Evolutionary conservation across 2,113 vertebrate genomes (phyloP), one percentile per base, ranked within the genome.

Genomic region (Neotragus moschatus): DNA sequence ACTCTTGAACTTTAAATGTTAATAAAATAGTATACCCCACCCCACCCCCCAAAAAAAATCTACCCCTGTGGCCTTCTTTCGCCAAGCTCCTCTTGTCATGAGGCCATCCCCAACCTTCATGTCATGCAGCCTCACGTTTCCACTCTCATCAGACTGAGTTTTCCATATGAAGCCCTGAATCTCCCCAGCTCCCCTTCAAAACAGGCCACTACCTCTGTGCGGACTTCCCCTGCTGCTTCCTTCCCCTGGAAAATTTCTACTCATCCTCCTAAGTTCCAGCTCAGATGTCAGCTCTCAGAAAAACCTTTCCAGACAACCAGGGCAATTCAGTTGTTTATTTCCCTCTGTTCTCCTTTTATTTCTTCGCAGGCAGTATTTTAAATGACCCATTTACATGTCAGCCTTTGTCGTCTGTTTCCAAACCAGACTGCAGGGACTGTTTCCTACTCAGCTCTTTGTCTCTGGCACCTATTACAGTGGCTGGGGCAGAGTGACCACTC

Each of bases 381-480:
- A 96, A 91, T 47, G 2, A 16, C 36, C 25, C 6, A 0, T 82
- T 26, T 30, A 23, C 12, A 2, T n/a, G n/a, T 60, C 13, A 43
- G 61, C 5, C 55, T 91, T 43, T 75, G 49, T 23, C 28, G 1
- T 63, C 6, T 73, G 39, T 84, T 87, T 79, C 33, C 79, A 56
- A 45, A 28, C 43, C 28, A 61, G 51, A 85, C 4, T 30, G 23
- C 13, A 66, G 10, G 33, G 3, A 33, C 26, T 66, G 3, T 60
- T 73, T 90, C 55, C 88, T 88, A 53, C 15, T 87, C 33, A 49
- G 23, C 55, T 90, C 5, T 87, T 90, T 90, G n/a, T 63, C 17
- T 28, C n/a, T 16, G 16, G 25, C 30, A 30, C 21, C 58, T 26
- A 43, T 51, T 6, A 28, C 39, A 60, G 53, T 36, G 7, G n/a